These are phyloP conservation scores for Crocuta crocuta DNA, from an alignment of 2,113 vertebrate species.

Conservation along the genomic window DNA sequence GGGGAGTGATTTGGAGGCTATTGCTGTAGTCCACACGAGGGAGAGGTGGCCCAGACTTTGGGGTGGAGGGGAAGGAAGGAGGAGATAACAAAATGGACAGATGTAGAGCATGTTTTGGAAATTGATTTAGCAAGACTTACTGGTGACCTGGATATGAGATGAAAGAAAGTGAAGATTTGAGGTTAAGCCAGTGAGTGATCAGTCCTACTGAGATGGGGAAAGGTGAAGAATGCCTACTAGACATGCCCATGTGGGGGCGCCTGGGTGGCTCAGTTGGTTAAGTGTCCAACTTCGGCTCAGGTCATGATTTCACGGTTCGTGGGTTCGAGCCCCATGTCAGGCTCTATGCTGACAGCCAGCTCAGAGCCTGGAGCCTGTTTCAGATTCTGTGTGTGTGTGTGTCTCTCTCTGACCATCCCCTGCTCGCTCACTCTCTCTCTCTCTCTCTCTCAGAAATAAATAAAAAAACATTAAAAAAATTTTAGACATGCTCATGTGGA, in stretches of 20 bases:
- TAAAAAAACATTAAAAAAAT: too few species aligned
- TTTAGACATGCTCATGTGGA: neutral
- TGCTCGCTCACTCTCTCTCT: too few species aligned
- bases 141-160: neutral
- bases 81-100: neutral
- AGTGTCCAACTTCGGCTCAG: too few species aligned
- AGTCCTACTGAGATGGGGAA: neutral
- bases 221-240: neutral
- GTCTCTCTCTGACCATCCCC: too few species aligned
- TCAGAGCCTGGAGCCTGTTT: too few species aligned
- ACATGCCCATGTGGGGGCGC: neutral
- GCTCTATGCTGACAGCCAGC: too few species aligned
- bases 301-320: too few species aligned
- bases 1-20: neutral
- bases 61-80: neutral
- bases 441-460: too few species aligned
- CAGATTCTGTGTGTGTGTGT: too few species aligned
- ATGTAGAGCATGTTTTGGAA: neutral
- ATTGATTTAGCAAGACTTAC: neutral
- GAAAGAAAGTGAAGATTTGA: neutral
- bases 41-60: neutral
- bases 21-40: neutral
- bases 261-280: too few species aligned
- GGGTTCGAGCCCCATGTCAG: too few species aligned
- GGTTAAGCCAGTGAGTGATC: neutral